Percentiles rank a stretch among this genome's conserved stretches.
Evolutionary conservation across 2,888 invertebrate genomes (phyloP).

Genomic region (Hydroisotoma schaefferi): DNA sequence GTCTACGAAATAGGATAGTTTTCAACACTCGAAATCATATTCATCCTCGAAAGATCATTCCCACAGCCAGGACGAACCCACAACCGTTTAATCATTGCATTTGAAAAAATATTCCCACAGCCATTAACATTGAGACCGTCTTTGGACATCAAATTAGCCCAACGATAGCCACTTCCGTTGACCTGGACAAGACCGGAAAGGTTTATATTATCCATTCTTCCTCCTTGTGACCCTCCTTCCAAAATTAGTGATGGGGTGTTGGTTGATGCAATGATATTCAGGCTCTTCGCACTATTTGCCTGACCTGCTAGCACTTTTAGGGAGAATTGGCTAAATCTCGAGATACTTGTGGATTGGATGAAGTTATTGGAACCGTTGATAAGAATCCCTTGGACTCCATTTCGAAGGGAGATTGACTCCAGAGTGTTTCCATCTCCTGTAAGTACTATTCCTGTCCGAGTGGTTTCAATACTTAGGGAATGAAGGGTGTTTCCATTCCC

Average conservation of each 20-base stretch:
- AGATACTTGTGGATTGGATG: neutral
- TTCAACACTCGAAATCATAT: neutral
- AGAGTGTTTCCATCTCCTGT: neutral
- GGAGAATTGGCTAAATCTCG: too few relatives aligned
- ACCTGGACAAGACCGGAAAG: neutral
- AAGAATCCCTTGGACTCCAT: neutral
- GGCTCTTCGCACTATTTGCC: too few relatives aligned
- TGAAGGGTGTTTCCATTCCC: neutral
- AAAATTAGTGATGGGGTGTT: neutral
- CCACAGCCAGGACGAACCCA: neutral
- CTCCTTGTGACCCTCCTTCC: neutral
- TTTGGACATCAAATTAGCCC: neutral
- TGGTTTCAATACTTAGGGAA: neutral
- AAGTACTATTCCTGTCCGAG: neutral
- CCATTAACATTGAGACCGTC: neutral
- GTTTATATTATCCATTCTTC: neutral
- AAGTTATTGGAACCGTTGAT: neutral
- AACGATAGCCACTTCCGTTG: neutral
- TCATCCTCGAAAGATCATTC: neutral
- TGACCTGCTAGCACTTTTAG: too few relatives aligned
- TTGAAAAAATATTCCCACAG: neutral
- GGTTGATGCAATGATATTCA: too few relatives aligned
- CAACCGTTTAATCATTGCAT: neutral
- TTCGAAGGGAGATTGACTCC: neutral
- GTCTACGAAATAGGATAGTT: too few relatives aligned